These are phyloP conservation scores for Nothocercus nigrocapillus DNA, from an alignment of 2,113 vertebrate genomes.

Conservation along the genomic window DNA sequence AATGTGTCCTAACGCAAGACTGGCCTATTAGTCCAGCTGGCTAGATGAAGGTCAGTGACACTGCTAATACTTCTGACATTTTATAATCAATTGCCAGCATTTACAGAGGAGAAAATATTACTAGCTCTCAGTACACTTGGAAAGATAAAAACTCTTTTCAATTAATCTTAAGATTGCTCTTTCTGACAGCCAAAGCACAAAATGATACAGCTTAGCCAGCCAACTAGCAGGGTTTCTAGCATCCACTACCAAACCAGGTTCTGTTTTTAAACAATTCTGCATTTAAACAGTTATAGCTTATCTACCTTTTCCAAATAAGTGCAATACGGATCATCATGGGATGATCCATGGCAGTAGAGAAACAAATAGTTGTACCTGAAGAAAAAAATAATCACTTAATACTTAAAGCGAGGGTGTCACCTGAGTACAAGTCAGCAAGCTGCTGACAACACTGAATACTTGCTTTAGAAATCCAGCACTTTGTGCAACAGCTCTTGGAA, in stretches of 20 bases:
- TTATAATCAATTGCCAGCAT: slow-evolving; percentile 51
- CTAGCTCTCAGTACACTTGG: background rate
- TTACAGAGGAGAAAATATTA: slow-evolving; percentile 8
- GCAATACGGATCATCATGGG: slow-evolving; percentile 28
- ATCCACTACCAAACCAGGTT: slow-evolving; percentile 37
- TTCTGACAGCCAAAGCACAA: slow-evolving; percentile 31
- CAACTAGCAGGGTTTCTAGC: slow-evolving; percentile 43
- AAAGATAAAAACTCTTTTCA: slow-evolving; percentile 28
- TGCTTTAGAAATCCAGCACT: background rate
- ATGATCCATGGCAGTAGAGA: background rate
- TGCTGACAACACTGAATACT: background rate
- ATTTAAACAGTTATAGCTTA: slow-evolving; percentile 49
- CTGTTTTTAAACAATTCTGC: background rate
- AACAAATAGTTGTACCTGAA: background rate
- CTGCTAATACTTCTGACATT: slow-evolving; percentile 49
- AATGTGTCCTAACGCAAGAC: slow-evolving; percentile 31
- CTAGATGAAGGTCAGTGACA: slow-evolving; percentile 44
- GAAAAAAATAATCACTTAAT: background rate
- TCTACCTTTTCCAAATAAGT: slow-evolving; percentile 40
- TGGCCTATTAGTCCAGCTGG: slow-evolving; percentile 29
- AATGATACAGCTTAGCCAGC: slow-evolving; percentile 28
- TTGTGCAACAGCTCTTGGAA: background rate
- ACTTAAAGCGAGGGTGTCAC: background rate
- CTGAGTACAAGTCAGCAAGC: background rate
- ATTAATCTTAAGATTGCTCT: slow-evolving; percentile 20